Evolutionary conservation across 2,888 invertebrate species (phyloP), one percentile per base, ranked within the genome.

Genomic region (Frankliniella intonsa): DNA sequence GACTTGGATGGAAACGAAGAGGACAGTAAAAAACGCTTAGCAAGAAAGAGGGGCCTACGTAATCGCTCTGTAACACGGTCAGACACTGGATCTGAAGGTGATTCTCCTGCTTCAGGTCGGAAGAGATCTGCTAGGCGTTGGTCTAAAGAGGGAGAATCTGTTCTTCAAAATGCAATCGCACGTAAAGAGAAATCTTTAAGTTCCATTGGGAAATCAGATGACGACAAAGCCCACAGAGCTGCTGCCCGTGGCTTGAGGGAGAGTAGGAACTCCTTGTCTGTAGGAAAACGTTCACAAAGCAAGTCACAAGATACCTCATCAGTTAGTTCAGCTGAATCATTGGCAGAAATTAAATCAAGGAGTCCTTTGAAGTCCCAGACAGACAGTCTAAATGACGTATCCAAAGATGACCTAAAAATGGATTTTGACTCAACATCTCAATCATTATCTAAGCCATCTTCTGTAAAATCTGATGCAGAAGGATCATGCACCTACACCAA

Each of bases 171-270:
- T 87, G 93, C 93, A 14, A 93, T 93, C 85, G 93, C 93, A 0
- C 89, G 93, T 19, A 94, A 94, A 86, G 93, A 93, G 86, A 93
- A 93, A 85, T 91, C 92, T 0, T 93, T 92, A 85, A 91, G 91
- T 81, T 84, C 85, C 14, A 82, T 84, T 27, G 84, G 82, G 10
- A 84, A 85, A 83, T 83, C 84, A 80, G 81, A 84, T 87, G 90
- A 85, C 88, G 91, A 82, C 87, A 90, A 27, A 89, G 89, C 82
- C 89, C 92, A 8, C 90, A 82, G 85, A n/a, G 82, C 84, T 50
- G 84, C 84, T n/a, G 83, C 83, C 3, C 83, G 83, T 27, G 82
- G 83, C n/a, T 83, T 82, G 0, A 38, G 83, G 17, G 83, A 84
- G 80, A 82, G 81, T 50, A 27, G 81, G 62, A 83, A 82, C 11